Evolutionary conservation across 2,797 vertebrate species (phyloP).

Genomic region (Distichodus sexfasciatus): DNA sequence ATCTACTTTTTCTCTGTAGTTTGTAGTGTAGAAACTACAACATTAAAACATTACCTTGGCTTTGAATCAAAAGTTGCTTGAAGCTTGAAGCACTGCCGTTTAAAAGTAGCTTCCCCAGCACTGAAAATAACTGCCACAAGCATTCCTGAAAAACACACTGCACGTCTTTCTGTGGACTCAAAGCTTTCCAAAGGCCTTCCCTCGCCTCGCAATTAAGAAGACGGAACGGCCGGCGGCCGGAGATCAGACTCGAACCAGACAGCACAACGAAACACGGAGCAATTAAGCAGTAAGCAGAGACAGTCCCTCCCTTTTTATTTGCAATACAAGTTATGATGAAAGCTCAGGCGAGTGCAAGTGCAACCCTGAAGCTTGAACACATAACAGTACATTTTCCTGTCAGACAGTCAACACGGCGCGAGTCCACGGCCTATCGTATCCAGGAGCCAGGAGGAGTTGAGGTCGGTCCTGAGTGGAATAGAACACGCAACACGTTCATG

Average conservation of each 20-base stretch:
- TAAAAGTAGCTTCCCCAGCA: no score
- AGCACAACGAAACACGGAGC: conserved; percentile 8
- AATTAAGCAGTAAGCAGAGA: conserved; percentile 8
- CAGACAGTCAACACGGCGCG: not conserved
- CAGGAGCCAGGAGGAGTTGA: no score
- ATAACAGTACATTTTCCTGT: not conserved
- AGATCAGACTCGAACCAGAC: not conserved
- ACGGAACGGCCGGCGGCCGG: not conserved
- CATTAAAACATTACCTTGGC: no score
- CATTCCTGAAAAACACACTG: not conserved
- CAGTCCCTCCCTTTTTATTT: not conserved
- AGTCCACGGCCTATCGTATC: no score
- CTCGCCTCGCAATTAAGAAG: conserved; percentile 8
- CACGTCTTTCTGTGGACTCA: no score
- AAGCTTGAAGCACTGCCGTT: no score
- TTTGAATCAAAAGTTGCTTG: no score
- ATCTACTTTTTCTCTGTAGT: no score
- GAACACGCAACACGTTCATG: no score
- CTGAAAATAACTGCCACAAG: conserved; percentile 7
- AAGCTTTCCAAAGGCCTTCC: not conserved
- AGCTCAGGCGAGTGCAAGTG: not conserved
- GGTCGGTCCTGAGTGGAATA: no score
- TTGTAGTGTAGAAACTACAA: no score
- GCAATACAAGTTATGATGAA: not conserved
- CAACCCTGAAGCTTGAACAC: no score